Conservation (phyloP, 2,113 vertebrate genomes). For the Hemiscyllium ocellatum region DNA sequence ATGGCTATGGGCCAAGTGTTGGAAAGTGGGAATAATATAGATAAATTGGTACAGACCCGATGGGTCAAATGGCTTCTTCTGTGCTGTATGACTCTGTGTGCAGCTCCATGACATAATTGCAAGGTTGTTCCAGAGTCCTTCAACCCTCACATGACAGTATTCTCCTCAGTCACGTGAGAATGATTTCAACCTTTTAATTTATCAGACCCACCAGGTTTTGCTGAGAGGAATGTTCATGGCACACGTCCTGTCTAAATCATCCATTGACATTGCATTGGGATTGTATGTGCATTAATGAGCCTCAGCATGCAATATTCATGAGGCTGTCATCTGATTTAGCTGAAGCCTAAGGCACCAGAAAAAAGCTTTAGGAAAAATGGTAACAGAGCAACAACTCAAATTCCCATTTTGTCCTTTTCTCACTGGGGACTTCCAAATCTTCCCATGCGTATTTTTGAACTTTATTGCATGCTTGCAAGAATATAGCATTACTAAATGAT, state of each 20-base stretch:
- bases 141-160: no score
- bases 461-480: not conserved
- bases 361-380: not conserved
- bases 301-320: not conserved
- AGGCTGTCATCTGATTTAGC: not conserved
- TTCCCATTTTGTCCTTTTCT: not conserved
- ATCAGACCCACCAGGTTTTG: not conserved
- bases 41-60: no score
- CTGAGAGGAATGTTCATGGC: not conserved
- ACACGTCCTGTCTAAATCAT: not conserved
- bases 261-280: not conserved
- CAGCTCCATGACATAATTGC: no score
- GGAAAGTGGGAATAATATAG: no score
- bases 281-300: not conserved
- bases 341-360: not conserved
- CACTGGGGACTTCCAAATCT: not conserved
- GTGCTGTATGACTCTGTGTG: no score
- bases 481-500: not conserved
- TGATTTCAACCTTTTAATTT: not conserved
- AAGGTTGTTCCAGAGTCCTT: no score
- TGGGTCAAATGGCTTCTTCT: no score
- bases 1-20: no score
- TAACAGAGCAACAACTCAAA: not conserved
- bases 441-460: not conserved
- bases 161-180: not conserved